Conservation (phyloP, 1,140 invertebrate species). For the Vanessa tameamea region DNA sequence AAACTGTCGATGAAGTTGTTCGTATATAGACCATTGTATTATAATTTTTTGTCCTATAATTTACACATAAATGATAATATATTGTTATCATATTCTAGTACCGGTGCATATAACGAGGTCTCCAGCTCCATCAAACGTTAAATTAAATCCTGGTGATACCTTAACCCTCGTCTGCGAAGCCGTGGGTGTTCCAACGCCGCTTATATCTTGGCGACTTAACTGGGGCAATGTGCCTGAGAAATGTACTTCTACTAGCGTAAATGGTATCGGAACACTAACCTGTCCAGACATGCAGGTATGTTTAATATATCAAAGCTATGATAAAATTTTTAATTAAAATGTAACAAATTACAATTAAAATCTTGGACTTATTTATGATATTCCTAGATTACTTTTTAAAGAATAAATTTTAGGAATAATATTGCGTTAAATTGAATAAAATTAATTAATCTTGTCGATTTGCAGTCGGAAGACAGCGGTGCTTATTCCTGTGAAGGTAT, state of each 20-base stretch:
- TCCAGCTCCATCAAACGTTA: slow-evolving; percentile 87
- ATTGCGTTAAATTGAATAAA: too few relatives aligned
- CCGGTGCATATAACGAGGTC: slow-evolving; percentile 57
- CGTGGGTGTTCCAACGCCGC: slow-evolving; percentile 92
- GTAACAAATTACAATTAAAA: too few relatives aligned
- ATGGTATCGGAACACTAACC: slow-evolving; percentile 90
- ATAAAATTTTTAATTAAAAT: too few relatives aligned
- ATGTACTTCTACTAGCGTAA: slow-evolving; percentile 87
- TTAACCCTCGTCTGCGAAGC: slow-evolving; percentile 92
- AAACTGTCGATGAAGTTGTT: too few relatives aligned
- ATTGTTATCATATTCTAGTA: slow-evolving; percentile 43
- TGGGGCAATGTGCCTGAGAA: slow-evolving; percentile 97
- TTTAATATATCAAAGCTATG: not conserved
- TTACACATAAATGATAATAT: not conserved
- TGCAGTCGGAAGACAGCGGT: slow-evolving; percentile 88
- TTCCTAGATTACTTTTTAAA: too few relatives aligned
- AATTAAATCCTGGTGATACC: slow-evolving; percentile 85
- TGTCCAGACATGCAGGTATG: slow-evolving; percentile 87
- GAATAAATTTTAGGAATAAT: too few relatives aligned
- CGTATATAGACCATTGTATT: too few relatives aligned
- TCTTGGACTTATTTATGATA: too few relatives aligned
- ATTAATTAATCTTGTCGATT: slow-evolving; percentile 11
- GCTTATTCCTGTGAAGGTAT: slow-evolving; percentile 99
- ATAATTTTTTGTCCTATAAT: too few relatives aligned
- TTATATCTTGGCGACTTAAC: slow-evolving; percentile 97